Evolutionary conservation across 2,888 invertebrate genomes (phyloP), one percentile per base, ranked within the genome.

Genomic region (Bombyx huttoni): DNA sequence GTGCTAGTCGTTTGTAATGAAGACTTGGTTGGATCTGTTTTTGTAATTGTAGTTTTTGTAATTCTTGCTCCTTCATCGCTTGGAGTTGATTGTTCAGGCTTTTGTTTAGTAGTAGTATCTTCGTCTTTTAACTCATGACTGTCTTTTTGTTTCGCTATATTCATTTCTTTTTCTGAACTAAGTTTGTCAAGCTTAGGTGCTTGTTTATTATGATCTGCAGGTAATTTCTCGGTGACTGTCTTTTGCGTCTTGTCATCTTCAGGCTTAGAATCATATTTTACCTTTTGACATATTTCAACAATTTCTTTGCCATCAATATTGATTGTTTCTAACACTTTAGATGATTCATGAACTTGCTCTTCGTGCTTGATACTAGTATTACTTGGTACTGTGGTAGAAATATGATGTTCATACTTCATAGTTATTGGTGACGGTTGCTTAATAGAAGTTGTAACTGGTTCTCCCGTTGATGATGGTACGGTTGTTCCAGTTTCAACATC

Each of bases 21-120:
- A 34, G 46, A 49, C 47, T 9, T 35, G 14, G 65, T 60, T 46
- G 82, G 80, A 52, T 75, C 70, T 3, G 74, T 62, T 57, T 66
- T 65, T 12, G 76, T 65, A 47, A 72, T 62, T 49, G 60, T 65
- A 2, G 73, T 76, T 61, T 64, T 75, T 13, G 73, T 59, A 45
- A 70, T 58, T n/a, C 66, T 74, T n/a, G 73, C 75, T n/a, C 74
- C 59, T 63, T 74, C 67, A 53, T 64, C 73, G 56, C 69, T 68
- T 47, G 75, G 77, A 51, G 63, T 62, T 51, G 52, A 59, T 57
- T 24, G 24, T 5, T 70, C 62, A 49, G 56, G 59, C 13, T 61
- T 58, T 58, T 74, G 66, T 62, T 67, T 56, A 48, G 67, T 58
- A 5, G 52, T 52, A 48, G 58, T 62, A 2, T 50, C 52, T 50